Evolutionary conservation across 1,140 invertebrate species (phyloP), one percentile per base, ranked within the genome.

Genomic region (Palaemon carinicauda): DNA sequence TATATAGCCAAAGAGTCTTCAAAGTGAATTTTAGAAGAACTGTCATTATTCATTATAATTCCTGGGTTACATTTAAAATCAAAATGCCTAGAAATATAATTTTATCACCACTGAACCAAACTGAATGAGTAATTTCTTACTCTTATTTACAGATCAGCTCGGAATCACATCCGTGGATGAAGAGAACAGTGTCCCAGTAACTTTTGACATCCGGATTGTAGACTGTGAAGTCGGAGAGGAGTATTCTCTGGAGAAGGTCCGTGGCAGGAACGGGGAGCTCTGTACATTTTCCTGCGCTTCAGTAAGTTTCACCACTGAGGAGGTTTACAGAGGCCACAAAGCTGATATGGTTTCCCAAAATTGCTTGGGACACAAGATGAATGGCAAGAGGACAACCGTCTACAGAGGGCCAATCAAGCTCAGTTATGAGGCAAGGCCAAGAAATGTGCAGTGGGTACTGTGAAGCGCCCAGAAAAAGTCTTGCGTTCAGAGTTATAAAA

Each of bases 341-440:
- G 91, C 91, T 29, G 90, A 90, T 71, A 91, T 91, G 90, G 88
- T 91, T 15, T 90, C 91, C 24, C 91, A 91, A 56, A 79, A 88
- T 51, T 88, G 89, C 74, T 78, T 91, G 54, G 90, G 90, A 4
- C 78, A 86, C 71, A 85, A 78, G 81, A 88, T 88, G 77, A 33
- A 29, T 12, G 88, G 82, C 31, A 29, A 71, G 3, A 54, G 56
- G 17, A 86, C 80, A n/a, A 82, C 75, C 50, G 88, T 88, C 9
- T 88, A 82, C 88, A 50, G 78, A 19, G 88, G 88, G 19, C 88
- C 88, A 21, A 86, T 86, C 60, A 79, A 60, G 60, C 77, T 86
- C 4, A 21, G 29, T 14, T 86, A 77, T 41, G 77, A 80, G n/a
- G 56, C 83, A 15, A 14, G 24, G 33, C 77, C 41, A 41, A 54